Conservation (phyloP, 2,113 vertebrate species). For the Gallinago media region DNA sequence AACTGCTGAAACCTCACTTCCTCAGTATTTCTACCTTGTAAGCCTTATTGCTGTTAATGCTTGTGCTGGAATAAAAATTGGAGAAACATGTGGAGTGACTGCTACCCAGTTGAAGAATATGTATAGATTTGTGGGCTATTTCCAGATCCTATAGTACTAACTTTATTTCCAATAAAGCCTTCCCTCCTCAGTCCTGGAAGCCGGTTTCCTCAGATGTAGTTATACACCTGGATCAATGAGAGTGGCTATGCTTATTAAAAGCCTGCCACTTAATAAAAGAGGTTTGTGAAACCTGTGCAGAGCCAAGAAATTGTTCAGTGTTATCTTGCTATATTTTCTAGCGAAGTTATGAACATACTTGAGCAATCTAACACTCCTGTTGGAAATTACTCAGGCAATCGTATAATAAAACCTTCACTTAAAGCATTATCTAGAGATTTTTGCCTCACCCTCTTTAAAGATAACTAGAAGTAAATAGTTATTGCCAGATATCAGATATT, state of each 20-base stretch:
- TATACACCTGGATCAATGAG: not conserved
- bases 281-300: not conserved
- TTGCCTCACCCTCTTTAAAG: conserved; percentile 14
- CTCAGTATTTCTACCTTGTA: not conserved
- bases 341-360: conserved; percentile 11
- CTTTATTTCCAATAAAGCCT: not conserved
- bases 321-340: conserved; percentile 23
- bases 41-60: not conserved
- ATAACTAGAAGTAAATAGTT: conserved; percentile 45
- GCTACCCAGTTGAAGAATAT: not conserved
- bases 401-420: conserved; percentile 22
- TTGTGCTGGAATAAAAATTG: not conserved
- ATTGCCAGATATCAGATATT: conserved; percentile 39
- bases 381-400: conserved; percentile 19
- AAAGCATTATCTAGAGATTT: conserved; percentile 12
- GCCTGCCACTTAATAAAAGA: not conserved
- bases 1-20: not conserved
- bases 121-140: not conserved
- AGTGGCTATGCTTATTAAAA: not conserved
- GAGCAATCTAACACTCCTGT: conserved; percentile 1
- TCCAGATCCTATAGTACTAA: not conserved
- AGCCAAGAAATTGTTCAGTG: not conserved
- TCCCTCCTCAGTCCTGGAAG: not conserved
- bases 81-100: not conserved
- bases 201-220: not conserved